Evolutionary conservation across 1,140 invertebrate species (phyloP).

Genomic region (Cotesia glomerata): DNA sequence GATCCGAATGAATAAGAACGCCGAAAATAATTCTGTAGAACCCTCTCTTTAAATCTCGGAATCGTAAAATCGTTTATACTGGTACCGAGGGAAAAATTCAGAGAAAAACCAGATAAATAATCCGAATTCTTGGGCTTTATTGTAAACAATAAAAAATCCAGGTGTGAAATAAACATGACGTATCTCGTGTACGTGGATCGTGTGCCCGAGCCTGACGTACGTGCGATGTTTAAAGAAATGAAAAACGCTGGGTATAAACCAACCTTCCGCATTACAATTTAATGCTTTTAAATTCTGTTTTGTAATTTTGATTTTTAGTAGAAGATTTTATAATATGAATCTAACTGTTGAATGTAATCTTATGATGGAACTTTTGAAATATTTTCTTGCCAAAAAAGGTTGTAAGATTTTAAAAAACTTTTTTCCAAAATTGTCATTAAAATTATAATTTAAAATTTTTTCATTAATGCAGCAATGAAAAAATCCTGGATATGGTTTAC

Average conservation of each 20-base stretch:
- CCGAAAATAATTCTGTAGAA: neutral
- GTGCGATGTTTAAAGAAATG: neutral
- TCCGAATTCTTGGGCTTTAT: neutral
- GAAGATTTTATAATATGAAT: neutral
- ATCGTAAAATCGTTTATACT: too few relatives aligned
- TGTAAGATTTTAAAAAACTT: too few relatives aligned
- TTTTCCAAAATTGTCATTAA: too few relatives aligned
- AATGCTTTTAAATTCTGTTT: neutral
- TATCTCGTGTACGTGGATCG: conserved; percentile 2
- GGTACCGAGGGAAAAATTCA: too few relatives aligned
- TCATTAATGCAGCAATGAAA: too few relatives aligned
- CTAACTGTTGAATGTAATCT: too few relatives aligned
- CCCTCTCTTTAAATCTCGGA: neutral
- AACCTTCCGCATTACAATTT: too few relatives aligned
- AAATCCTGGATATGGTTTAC: too few relatives aligned
- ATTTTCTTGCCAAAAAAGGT: too few relatives aligned
- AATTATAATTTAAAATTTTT: too few relatives aligned
- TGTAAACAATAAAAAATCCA: neutral
- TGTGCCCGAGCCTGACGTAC: neutral
- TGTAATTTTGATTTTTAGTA: neutral
- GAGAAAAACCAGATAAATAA: neutral
- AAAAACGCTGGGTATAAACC: too few relatives aligned
- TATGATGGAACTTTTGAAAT: too few relatives aligned
- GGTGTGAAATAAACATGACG: conserved; percentile 2
- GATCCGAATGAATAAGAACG: neutral